Percentiles rank a stretch among this genome's conserved stretches.
Evolutionary conservation across 2,888 invertebrate species (phyloP).

Genomic region (Epinotia bilunana): DNA sequence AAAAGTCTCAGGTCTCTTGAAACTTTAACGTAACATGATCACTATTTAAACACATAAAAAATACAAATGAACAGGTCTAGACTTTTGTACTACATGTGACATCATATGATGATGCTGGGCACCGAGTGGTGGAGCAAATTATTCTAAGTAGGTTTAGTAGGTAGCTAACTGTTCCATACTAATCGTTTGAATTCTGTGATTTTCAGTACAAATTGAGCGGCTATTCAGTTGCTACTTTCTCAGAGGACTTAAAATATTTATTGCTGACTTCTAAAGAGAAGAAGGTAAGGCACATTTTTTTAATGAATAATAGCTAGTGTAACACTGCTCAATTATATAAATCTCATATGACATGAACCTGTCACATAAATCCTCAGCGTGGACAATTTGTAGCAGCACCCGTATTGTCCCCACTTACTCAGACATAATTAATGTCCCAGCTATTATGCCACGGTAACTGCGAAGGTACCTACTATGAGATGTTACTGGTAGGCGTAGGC

Average conservation of each 20-base stretch:
- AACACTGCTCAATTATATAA: too few relatives aligned
- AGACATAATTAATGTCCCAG: conserved; percentile 26
- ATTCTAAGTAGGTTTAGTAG: too few relatives aligned
- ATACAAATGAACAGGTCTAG: too few relatives aligned
- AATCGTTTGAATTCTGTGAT: conserved; percentile 38
- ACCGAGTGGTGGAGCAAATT: too few relatives aligned
- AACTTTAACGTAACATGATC: too few relatives aligned
- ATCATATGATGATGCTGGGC: too few relatives aligned
- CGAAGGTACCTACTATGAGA: not conserved
- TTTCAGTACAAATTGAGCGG: conserved; percentile 66
- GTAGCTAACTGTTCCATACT: too few relatives aligned
- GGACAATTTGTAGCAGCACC: conserved; percentile 21
- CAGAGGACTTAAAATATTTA: conserved; percentile 68
- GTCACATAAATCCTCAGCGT: conserved; percentile 5
- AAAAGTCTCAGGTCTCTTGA: too few relatives aligned
- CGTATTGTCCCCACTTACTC: conserved; percentile 26
- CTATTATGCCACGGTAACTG: not conserved
- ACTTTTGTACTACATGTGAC: too few relatives aligned
- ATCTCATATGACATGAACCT: conserved; percentile 1
- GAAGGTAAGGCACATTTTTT: conserved; percentile 61
- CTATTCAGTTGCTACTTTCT: conserved; percentile 64
- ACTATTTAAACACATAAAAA: too few relatives aligned
- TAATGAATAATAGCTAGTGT: conserved; percentile 32
- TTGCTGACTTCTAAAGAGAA: conserved; percentile 61
- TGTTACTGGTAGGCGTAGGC: not conserved